Evolutionary conservation across 2,113 vertebrate species (phyloP).

Genomic region (Xyrauchen texanus): DNA sequence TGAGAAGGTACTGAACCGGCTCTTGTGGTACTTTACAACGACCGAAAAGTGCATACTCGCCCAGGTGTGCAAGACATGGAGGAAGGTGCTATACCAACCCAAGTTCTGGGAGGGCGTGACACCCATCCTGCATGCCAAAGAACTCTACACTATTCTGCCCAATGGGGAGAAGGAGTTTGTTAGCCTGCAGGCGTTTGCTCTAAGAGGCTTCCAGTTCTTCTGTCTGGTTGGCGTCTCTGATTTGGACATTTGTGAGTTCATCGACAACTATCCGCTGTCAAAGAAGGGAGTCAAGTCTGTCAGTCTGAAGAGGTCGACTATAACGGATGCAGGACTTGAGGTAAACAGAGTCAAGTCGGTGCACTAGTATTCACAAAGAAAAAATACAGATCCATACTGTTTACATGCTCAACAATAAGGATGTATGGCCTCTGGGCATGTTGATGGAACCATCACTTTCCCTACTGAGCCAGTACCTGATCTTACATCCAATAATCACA

Average conservation of each 20-base stretch:
- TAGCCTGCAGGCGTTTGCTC: conserved; percentile 92
- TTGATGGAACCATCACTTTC: no score
- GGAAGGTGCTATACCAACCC: conserved; percentile 95
- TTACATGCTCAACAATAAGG: no score
- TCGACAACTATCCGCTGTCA: conserved; percentile 97
- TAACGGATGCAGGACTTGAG: conserved; percentile 96
- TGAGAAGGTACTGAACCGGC: conserved; percentile 94
- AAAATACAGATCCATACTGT: no score
- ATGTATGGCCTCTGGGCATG: no score
- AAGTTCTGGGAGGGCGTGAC: conserved; percentile 97
- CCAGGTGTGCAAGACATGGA: conserved; percentile 96
- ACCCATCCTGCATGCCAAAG: conserved; percentile 94
- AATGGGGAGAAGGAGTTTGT: conserved; percentile 95
- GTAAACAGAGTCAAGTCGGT: conserved; percentile 66
- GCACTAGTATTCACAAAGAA: neutral
- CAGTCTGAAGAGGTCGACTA: conserved; percentile 97
- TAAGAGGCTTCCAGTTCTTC: conserved; percentile 93
- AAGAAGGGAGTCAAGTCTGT: conserved; percentile 97
- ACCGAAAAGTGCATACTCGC: conserved; percentile 94
- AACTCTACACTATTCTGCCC: conserved; percentile 90
- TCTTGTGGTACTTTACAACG: conserved; percentile 97
- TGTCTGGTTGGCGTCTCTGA: conserved; percentile 97
- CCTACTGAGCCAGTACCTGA: no score
- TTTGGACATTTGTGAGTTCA: conserved; percentile 99
- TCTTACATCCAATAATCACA: no score